Conservation (phyloP, 2,888 invertebrate genomes). For the Nyleta sp. region DNA sequence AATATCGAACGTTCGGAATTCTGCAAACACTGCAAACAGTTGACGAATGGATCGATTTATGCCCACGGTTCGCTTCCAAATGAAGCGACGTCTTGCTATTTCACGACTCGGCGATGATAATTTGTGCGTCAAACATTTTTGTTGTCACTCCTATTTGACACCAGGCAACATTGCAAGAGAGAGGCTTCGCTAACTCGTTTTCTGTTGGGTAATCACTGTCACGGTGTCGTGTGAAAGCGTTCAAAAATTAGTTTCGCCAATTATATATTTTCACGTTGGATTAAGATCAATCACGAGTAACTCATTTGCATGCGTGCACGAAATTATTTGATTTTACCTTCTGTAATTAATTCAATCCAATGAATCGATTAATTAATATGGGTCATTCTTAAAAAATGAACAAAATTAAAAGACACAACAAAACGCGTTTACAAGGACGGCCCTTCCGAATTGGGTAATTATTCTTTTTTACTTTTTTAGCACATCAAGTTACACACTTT, state of each 20-base stretch:
- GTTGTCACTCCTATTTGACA: slow-evolving; percentile 28
- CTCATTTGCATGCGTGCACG: too few species aligned
- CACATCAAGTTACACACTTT: too few species aligned
- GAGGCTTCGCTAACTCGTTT: slow-evolving; percentile 7
- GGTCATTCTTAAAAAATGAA: too few species aligned
- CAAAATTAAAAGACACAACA: too few species aligned
- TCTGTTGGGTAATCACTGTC: not conserved
- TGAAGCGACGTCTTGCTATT: too few species aligned
- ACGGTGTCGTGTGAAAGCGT: slow-evolving; percentile 8
- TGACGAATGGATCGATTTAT: not conserved
- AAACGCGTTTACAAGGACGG: too few species aligned
- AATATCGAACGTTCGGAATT: slow-evolving; percentile 11
- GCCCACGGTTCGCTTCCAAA: too few species aligned
- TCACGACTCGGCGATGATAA: slow-evolving; percentile 16
- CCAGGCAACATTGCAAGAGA: slow-evolving; percentile 1
- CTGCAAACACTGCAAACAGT: slow-evolving; percentile 10
- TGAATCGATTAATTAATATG: too few species aligned
- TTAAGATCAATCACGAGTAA: slow-evolving; percentile 1
- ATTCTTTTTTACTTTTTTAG: too few species aligned
- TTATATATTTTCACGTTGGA: slow-evolving; percentile 10
- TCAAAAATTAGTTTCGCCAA: slow-evolving; percentile 18
- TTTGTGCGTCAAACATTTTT: slow-evolving; percentile 21
- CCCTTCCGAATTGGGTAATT: too few species aligned
- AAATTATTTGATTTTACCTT: too few species aligned
- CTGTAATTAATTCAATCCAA: too few species aligned